These are phyloP conservation scores for Gopherus evgoodei DNA, from an alignment of 2,113 vertebrate genomes.

Conservation along the genomic window DNA sequence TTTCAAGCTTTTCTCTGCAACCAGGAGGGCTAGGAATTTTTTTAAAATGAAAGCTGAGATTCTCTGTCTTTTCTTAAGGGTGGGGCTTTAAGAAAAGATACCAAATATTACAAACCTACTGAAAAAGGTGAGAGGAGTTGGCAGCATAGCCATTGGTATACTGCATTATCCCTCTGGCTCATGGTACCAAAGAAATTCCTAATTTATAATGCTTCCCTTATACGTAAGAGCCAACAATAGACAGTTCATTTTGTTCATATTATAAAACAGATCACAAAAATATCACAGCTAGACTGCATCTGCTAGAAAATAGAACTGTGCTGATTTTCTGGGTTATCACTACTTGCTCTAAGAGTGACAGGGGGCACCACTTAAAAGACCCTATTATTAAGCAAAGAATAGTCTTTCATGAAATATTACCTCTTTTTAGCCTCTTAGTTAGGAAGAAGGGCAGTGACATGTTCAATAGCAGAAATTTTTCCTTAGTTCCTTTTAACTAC, in stretches of 20 bases:
- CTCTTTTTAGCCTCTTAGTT: neutral
- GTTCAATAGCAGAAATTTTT: neutral
- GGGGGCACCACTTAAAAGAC: neutral
- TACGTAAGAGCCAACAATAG: neutral
- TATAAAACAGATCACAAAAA: neutral
- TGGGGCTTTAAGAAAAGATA: constrained; percentile 6
- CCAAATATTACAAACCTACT: neutral
- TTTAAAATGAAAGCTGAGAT: neutral
- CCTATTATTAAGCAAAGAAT: neutral
- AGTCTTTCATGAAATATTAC: neutral
- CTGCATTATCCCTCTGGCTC: neutral
- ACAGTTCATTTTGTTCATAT: neutral
- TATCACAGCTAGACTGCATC: neutral
- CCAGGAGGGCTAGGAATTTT: neutral
- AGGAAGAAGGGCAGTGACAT: neutral
- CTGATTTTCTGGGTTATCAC: neutral
- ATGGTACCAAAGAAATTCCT: neutral
- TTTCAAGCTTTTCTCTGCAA: neutral
- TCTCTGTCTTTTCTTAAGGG: neutral
- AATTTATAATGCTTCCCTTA: neutral
- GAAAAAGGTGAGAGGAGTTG: neutral
- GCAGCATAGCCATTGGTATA: neutral
- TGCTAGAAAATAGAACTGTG: neutral
- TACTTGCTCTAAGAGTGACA: neutral
- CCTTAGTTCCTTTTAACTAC: neutral